Base-by-base conservation (phyloP, 2,888 invertebrate genomes). In the Alviniconcha strummeri region DNA sequence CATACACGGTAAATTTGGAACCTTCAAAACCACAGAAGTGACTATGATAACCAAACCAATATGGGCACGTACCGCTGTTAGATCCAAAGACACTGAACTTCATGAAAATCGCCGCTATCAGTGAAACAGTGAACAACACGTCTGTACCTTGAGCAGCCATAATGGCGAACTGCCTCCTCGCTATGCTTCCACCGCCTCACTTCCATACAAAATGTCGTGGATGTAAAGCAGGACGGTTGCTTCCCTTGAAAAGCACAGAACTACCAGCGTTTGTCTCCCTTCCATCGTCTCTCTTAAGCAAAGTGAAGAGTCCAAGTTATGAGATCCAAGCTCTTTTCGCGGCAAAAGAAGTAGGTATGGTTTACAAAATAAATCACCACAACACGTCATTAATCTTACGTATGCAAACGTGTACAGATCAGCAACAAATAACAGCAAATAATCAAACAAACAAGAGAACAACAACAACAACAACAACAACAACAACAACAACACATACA, bases 161-260 rank as follows among this genome's bases (percentile, higher is more conserved):
- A 64, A 82, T 82, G 82, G 82, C 82, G 75, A 64, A 67, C 82
- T 60, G 74, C 75, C 64, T 82, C 55, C n/a, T n/a, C 15, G 52
- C 78, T 78, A 56, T 5, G 36, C 78, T 78, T 57, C 8, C 76
- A 19, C 54, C n/a, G 5, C n/a, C 19, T 19, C 17, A 57, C 57
- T 57, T 56, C 19, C 57, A 13, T 9, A 8, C 11, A 57, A 5
- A 36, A 11, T n/a, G 36, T n/a, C 5, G 36, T 72, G 72, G 55
- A n/a, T 55, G 57, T 17, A 13, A 57, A 11, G 2, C 77, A 19
- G 9, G 15, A 5, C 5, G 19, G 77, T 77, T 60, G 60, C 77
- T 57, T 77, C 77, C 76, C 77, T 77, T 77, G 57, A 19, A 5
- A 4, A 57, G 77, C 11, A 19, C 9, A 9, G 19, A 77, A 19